Evolutionary conservation across 2,888 invertebrate genomes (phyloP).

Genomic region (Rutpela maculata): DNA sequence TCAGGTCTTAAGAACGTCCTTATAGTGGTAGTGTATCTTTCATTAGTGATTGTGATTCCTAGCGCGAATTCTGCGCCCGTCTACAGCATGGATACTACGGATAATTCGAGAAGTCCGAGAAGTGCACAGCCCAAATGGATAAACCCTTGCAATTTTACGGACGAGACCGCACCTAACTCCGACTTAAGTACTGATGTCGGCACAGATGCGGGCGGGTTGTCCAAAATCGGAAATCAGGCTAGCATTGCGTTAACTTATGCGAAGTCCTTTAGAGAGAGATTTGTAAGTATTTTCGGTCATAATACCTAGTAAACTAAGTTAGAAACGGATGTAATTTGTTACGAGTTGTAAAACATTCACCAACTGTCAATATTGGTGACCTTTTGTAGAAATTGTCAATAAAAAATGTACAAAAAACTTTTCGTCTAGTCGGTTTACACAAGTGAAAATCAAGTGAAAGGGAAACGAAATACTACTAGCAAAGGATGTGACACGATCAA

Average conservation of each 20-base stretch:
- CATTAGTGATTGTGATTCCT: conserved; percentile 68
- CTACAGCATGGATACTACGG: conserved; percentile 49
- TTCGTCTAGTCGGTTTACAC: no score
- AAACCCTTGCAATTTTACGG: conserved; percentile 73
- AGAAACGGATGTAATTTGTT: no score
- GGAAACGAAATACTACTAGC: no score
- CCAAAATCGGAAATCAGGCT: conserved; percentile 61
- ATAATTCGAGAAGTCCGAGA: neutral
- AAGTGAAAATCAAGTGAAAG: no score
- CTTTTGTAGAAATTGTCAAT: no score
- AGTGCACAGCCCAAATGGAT: conserved; percentile 73
- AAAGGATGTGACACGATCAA: no score
- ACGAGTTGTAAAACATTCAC: no score
- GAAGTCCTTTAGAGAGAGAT: neutral
- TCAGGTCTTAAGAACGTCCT: conserved; percentile 74
- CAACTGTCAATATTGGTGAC: no score
- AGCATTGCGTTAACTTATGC: conserved; percentile 68
- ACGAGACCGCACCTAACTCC: conserved; percentile 48
- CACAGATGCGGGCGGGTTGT: conserved; percentile 11
- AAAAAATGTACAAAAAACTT: no score
- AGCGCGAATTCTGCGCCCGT: conserved; percentile 70
- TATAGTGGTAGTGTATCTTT: conserved; percentile 71
- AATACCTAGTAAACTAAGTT: no score
- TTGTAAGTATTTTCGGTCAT: conserved; percentile 29
- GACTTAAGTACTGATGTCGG: neutral